Conservation (phyloP, 2,888 invertebrate genomes). For the Halictus quadricinctus region DNA sequence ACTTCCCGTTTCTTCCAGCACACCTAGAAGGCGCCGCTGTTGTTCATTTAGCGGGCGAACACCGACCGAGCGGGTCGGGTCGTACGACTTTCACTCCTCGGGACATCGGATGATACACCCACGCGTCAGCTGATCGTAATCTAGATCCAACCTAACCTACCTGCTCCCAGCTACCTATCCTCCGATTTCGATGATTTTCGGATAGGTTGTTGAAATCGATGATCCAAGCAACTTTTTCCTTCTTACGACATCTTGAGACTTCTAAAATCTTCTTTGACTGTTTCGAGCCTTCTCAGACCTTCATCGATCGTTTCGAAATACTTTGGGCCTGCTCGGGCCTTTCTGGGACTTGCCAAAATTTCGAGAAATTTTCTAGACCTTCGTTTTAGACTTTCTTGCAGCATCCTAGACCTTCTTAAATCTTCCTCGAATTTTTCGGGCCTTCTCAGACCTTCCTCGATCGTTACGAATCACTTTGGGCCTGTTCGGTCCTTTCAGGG, state of each 20-base stretch:
- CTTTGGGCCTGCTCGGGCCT: no score
- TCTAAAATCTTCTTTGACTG: no score
- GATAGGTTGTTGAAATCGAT: background rate
- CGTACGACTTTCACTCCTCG: background rate
- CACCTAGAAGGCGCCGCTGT: conserved; percentile 36
- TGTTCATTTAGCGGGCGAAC: conserved; percentile 51
- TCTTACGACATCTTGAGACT: no score
- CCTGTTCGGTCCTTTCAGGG: no score
- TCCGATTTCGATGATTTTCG: background rate
- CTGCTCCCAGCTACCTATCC: background rate
- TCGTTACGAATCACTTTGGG: no score
- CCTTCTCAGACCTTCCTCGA: no score
- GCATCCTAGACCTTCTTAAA: no score
- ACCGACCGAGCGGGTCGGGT: background rate
- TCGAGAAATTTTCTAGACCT: background rate
- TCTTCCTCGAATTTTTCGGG: no score
- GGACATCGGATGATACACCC: background rate
- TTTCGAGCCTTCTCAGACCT: no score
- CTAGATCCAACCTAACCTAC: background rate
- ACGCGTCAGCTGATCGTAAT: conserved; percentile 1
- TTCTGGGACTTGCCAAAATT: background rate
- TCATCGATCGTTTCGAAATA: no score
- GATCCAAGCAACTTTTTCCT: background rate
- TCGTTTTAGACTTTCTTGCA: no score
- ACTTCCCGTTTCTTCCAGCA: conserved; percentile 45